Evolutionary conservation across 1,140 invertebrate genomes (phyloP).

Genomic region (Drosophila takahashii): DNA sequence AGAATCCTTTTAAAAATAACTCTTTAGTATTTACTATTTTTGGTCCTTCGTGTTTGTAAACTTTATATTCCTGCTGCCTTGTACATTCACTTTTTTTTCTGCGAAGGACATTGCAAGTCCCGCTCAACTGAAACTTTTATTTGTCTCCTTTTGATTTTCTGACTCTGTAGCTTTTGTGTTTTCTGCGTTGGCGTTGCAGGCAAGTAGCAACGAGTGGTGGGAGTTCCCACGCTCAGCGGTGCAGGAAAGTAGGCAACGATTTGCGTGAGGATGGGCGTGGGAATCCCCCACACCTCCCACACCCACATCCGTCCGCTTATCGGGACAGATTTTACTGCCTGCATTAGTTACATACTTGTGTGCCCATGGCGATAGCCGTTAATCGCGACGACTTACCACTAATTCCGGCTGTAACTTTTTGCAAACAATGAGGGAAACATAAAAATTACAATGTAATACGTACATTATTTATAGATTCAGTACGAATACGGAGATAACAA

Average conservation of each 20-base stretch:
- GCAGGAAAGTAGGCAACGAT: constrained; percentile 58
- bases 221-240: not conserved
- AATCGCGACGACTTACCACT: constrained; percentile 33
- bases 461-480: not conserved
- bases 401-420: constrained; percentile 15
- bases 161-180: constrained; percentile 9
- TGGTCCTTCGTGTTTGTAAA: too few relatives aligned
- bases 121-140: not conserved
- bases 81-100: too few relatives aligned
- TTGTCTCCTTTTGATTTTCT: constrained; percentile 19
- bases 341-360: constrained; percentile 31
- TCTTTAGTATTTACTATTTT: too few relatives aligned
- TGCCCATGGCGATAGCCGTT: constrained; percentile 29
- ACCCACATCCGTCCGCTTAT: constrained; percentile 16
- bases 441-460: constrained; percentile 1
- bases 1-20: too few relatives aligned
- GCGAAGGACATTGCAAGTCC: not conserved
- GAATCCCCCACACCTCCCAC: not conserved
- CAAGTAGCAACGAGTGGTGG: constrained; percentile 50
- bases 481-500: not conserved
- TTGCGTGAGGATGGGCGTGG: constrained; percentile 2
- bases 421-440: not conserved
- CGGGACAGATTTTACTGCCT: constrained; percentile 25
- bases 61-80: too few relatives aligned
- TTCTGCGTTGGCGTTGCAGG: constrained; percentile 23